phyloP scores from a whole-genome alignment of 2,888 invertebrate genomes.

The Harmothoe impar region DNA sequence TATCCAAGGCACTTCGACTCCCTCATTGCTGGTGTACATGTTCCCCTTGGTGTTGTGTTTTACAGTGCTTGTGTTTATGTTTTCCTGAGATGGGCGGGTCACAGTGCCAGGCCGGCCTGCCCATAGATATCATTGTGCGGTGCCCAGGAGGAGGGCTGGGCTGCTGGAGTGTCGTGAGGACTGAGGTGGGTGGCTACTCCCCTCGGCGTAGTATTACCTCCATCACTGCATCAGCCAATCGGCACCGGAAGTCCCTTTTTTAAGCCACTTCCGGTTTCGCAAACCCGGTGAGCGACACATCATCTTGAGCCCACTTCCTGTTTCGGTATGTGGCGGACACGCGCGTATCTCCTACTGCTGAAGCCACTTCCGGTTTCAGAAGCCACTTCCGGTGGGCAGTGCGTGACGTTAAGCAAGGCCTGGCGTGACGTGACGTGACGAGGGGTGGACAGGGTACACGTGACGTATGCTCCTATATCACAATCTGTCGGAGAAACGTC shows the following conservation, averaged over 20 bases:
- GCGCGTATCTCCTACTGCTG: too few species aligned
- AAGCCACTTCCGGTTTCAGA: too few species aligned
- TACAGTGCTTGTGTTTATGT: too few species aligned
- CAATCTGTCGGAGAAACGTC: neutral
- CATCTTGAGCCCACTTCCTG: neutral
- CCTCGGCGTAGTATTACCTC: too few species aligned
- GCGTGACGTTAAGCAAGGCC: too few species aligned
- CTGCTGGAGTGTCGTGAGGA: neutral
- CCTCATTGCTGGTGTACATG: constrained; percentile 14
- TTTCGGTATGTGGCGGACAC: too few species aligned
- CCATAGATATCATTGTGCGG: neutral
- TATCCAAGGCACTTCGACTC: constrained; percentile 29
- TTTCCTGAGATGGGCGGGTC: constrained; percentile 53
- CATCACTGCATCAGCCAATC: neutral
- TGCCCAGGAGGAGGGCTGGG: too few species aligned
- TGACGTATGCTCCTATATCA: too few species aligned
- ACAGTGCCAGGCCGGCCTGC: constrained; percentile 22
- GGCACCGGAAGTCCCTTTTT: neutral
- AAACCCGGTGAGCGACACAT: neutral
- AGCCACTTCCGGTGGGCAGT: too few species aligned
- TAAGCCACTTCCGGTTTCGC: neutral
- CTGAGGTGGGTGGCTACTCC: neutral
- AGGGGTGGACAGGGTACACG: too few species aligned
- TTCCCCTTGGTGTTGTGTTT: too few species aligned
- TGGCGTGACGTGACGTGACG: too few species aligned